Evolutionary conservation across 2,797 vertebrate genomes (phyloP), one percentile per base, ranked within the genome.

Genomic region (Melanotaenia maccullochi): DNA sequence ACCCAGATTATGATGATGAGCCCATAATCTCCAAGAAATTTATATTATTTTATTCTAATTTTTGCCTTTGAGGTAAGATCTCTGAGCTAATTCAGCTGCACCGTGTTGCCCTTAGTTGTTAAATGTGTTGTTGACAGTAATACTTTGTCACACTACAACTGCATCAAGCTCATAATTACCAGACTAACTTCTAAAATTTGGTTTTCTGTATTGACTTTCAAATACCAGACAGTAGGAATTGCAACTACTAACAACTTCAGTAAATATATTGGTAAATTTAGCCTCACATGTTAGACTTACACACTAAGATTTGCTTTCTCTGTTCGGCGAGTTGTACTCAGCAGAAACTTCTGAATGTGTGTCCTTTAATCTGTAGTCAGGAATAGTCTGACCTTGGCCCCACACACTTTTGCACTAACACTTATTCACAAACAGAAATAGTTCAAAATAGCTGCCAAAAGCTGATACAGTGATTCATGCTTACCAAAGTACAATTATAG

Each of bases 371-470:
- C 36, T 71, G 55, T 25, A 30, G 47, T 51, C 52, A 47, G 49
- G n/a, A 51, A 64, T 64, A 32, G 35, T 36, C 35, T 65, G 35
- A 60, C 65, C 54, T 74, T 59, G 65, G 8, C 33, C 36, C 63
- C 13, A 44, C 55, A 61, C 49, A 47, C 58, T 52, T 42, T 68
- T 68, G 56, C 44, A 58, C 47, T 1, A 44, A 44, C 56, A 24
- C 22, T 32, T 33, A 25, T 65, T 18, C 65, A 81, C 28, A 63
- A 3, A 35, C 58, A 62, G 4, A 32, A 6, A 54, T n/a, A 18
- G 56, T 24, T 58, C n/a, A 51, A 81, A 84, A 75, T 72, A 72
- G 54, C 9, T n/a, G 2, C 24, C 20, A 35, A 60, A 8, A 47
- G 16, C 13, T 28, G 24, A 28, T 16, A 54, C 4, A 25, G 14